Conservation (phyloP, 2,888 invertebrate species). For the Aphidius colemani region DNA sequence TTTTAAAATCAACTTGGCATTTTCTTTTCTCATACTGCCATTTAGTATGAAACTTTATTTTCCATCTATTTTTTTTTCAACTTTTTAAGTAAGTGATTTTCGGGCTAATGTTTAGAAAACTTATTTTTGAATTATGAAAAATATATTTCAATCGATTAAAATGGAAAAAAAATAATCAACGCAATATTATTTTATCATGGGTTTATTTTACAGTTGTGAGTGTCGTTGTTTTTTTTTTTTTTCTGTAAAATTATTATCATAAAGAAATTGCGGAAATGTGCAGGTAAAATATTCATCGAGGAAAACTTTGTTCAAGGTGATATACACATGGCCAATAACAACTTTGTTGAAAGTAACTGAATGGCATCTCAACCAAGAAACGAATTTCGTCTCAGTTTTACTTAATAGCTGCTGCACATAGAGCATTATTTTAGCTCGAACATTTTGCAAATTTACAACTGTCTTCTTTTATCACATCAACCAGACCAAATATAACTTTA, state of each 20-base stretch:
- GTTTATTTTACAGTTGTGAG: too few species aligned
- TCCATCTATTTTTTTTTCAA: too few species aligned
- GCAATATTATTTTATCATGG: too few species aligned
- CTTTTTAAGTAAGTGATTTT: too few species aligned
- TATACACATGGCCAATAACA: conserved; percentile 38
- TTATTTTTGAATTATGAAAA: too few species aligned
- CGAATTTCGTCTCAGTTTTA: conserved; percentile 30
- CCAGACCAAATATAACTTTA: conserved; percentile 2
- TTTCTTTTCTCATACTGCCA: background rate
- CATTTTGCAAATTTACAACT: conserved; percentile 26
- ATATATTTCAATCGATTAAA: too few species aligned
- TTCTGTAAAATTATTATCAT: too few species aligned
- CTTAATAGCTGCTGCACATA: conserved; percentile 15
- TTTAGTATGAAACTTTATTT: background rate
- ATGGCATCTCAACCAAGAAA: conserved; percentile 38
- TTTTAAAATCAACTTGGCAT: background rate
- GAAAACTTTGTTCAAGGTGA: conserved; percentile 2
- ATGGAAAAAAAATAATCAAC: too few species aligned
- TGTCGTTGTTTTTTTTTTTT: too few species aligned
- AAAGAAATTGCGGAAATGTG: too few species aligned
- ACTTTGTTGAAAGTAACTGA: conserved; percentile 43
- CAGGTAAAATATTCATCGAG: too few species aligned
- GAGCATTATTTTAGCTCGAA: conserved; percentile 19
- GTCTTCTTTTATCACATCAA: background rate
- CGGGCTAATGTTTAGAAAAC: too few species aligned